Percentiles rank a stretch among this genome's conserved stretches.
Conservation (phyloP, 2,113 vertebrate species). For the Xenopus tropicalis region DNA sequence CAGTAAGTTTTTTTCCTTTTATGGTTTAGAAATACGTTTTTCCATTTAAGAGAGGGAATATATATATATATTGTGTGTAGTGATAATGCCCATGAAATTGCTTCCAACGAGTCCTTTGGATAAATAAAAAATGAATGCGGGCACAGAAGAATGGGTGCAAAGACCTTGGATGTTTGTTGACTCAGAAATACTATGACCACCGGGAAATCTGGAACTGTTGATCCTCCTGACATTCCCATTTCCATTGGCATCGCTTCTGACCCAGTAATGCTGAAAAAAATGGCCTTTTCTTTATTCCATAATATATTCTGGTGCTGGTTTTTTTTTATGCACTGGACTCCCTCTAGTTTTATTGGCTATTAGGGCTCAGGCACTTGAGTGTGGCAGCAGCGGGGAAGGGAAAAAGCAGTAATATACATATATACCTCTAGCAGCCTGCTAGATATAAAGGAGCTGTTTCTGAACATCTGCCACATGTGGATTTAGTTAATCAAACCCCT, state of each 20-base stretch:
- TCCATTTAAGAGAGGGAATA: conserved; percentile 32
- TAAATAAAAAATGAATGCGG: conserved; percentile 17
- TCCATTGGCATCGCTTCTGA: conserved; percentile 1
- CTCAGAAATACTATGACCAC: conserved; percentile 12
- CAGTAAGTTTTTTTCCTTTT: conserved; percentile 22
- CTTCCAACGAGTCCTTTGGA: conserved; percentile 14
- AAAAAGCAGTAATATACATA: too few relatives aligned
- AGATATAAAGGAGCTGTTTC: too few relatives aligned
- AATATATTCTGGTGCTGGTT: background rate
- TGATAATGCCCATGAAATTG: conserved; percentile 14
- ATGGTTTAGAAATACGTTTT: conserved; percentile 34
- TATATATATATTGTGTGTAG: conserved; percentile 9
- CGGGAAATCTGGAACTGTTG: conserved; percentile 5
- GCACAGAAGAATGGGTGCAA: conserved; percentile 17
- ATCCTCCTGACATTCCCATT: background rate
- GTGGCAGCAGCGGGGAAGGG: too few relatives aligned
- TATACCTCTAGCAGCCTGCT: too few relatives aligned
- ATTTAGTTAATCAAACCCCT: too few relatives aligned
- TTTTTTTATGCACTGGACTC: too few relatives aligned
- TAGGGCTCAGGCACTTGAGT: too few relatives aligned
- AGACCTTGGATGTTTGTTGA: background rate
- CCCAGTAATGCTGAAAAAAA: background rate
- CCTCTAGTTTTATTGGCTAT: too few relatives aligned
- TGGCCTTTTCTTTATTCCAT: background rate
- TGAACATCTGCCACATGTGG: too few relatives aligned